Percentiles rank a stretch among this genome's conserved stretches.
phyloP scores from a whole-genome alignment of 2,888 invertebrate species.

The Sicus ferrugineus region DNA sequence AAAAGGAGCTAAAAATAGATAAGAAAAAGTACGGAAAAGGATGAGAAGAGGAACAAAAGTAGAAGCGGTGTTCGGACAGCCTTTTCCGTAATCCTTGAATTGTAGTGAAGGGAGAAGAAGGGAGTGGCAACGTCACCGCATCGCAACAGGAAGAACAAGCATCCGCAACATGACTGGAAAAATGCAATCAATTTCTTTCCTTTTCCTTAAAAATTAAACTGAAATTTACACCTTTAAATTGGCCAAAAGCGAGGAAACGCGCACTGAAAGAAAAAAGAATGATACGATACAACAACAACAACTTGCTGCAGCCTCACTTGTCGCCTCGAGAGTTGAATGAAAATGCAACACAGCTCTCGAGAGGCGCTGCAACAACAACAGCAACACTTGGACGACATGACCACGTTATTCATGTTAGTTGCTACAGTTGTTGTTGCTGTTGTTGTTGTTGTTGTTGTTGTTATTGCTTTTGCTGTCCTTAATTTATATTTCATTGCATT shows the following conservation, averaged over 20 bases:
- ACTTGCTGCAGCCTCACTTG: neutral
- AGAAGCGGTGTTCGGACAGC: neutral
- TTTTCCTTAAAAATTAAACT: constrained; percentile 43
- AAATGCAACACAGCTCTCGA: neutral
- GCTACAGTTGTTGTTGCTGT: constrained; percentile 7
- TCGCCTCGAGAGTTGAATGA: neutral
- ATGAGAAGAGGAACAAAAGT: neutral
- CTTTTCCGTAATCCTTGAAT: neutral
- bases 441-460: constrained; percentile 22
- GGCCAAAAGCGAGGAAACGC: constrained; percentile 40
- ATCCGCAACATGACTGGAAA: constrained; percentile 12
- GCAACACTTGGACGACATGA: no score
- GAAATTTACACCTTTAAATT: constrained; percentile 48
- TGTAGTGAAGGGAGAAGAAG: no score
- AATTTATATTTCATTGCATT: no score
- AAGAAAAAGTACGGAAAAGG: no score
- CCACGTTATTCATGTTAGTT: neutral
- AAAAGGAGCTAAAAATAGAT: no score
- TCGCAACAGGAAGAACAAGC: constrained; percentile 10
- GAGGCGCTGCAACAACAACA: neutral
- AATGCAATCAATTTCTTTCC: constrained; percentile 47
- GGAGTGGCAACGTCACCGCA: neutral
- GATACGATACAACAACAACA: neutral
- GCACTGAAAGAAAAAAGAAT: neutral
- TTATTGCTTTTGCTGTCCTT: neutral